These are phyloP conservation scores for Eugnorisma glareosa DNA, from an alignment of 2,888 invertebrate genomes.

Conservation along the genomic window DNA sequence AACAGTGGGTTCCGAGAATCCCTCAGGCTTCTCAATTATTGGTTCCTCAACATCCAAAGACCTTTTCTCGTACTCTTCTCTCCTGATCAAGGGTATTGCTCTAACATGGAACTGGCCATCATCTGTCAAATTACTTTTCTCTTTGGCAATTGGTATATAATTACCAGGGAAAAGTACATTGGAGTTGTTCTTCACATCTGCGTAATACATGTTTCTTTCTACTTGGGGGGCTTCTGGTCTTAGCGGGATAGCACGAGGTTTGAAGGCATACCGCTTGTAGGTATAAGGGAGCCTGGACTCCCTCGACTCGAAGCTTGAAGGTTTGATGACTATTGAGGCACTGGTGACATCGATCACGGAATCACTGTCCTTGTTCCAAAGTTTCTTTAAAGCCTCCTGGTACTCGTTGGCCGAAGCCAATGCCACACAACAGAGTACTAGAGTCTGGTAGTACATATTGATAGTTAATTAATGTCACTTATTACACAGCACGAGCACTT, in stretches of 20 bases:
- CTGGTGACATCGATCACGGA: conserved; percentile 83
- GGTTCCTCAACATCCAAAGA: conserved; percentile 81
- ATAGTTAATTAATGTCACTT: conserved; percentile 75
- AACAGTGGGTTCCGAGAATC: conserved; percentile 76
- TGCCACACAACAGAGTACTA: conserved; percentile 80
- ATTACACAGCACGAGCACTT: conserved; percentile 78
- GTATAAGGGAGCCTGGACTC: conserved; percentile 70
- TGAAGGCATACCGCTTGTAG: conserved; percentile 80
- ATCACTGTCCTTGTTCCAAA: conserved; percentile 82
- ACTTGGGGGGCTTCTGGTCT: conserved; percentile 74
- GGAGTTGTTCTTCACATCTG: conserved; percentile 79
- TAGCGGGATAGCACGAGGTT: conserved; percentile 82
- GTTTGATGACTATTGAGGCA: conserved; percentile 82
- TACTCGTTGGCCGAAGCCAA: conserved; percentile 76
- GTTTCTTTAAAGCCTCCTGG: conserved; percentile 81
- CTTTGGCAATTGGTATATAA: conserved; percentile 88
- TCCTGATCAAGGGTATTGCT: conserved; percentile 84
- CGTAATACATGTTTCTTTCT: conserved; percentile 81
- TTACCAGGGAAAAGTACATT: conserved; percentile 88
- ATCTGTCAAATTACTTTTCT: conserved; percentile 79
- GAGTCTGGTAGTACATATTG: conserved; percentile 78
- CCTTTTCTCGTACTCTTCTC: conserved; percentile 79
- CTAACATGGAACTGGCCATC: conserved; percentile 77
- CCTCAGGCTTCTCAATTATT: conserved; percentile 80
- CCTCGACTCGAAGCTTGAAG: conserved; percentile 74